phyloP scores from a whole-genome alignment of 2,113 vertebrate genomes.

The Leucopsar rothschildi region DNA sequence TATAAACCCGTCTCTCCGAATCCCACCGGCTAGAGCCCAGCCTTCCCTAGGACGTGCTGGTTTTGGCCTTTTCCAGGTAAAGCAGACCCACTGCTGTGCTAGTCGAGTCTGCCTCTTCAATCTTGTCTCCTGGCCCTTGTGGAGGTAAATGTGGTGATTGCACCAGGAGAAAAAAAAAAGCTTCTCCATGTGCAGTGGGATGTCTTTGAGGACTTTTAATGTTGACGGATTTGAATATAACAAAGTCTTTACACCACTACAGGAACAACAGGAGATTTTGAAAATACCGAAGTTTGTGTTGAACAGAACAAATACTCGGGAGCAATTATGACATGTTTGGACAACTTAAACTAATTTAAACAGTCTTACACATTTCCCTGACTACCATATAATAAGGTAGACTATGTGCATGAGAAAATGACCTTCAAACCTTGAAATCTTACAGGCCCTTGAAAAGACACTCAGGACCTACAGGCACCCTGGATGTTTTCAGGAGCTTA shows the following conservation, averaged over 20 bases:
- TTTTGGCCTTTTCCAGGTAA: not conserved
- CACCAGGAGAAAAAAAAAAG: not conserved
- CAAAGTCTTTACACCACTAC: not conserved
- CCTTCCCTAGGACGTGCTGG: accelerated
- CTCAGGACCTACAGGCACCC: not conserved
- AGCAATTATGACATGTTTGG: not conserved
- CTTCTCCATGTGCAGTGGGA: accelerated
- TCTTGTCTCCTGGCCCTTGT: not conserved
- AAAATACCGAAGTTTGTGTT: not conserved
- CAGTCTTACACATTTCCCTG: not conserved
- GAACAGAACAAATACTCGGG: not conserved
- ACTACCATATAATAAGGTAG: not conserved
- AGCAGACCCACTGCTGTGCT: not conserved
- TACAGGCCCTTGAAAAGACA: not conserved
- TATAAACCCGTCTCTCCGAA: too few relatives aligned
- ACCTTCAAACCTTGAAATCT: not conserved
- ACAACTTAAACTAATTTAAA: not conserved
- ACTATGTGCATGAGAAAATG: not conserved
- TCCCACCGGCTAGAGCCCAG: too few relatives aligned
- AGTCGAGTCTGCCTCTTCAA: accelerated
- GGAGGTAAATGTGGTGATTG: not conserved
- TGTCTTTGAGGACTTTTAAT: not conserved
- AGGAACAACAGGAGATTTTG: not conserved
- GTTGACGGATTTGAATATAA: not conserved
- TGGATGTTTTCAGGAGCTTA: not conserved